These are phyloP conservation scores for Drosophila siamana DNA, from an alignment of 2,888 invertebrate species.

Conservation along the genomic window DNA sequence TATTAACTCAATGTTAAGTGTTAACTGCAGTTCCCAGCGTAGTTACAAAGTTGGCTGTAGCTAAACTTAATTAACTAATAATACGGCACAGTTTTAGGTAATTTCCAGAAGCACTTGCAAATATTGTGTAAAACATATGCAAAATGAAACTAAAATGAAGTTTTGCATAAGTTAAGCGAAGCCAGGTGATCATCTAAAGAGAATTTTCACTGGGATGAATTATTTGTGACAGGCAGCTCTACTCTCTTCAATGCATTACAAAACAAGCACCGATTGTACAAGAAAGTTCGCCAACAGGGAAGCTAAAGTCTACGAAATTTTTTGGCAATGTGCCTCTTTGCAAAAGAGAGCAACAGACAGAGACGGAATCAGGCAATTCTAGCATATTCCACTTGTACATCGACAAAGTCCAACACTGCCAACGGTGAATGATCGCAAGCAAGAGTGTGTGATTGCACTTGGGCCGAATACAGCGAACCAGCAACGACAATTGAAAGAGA, in stretches of 20 bases:
- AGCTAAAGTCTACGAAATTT: constrained; percentile 25
- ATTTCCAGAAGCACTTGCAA: constrained; percentile 2
- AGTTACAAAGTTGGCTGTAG: constrained; percentile 8
- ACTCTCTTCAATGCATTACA: neutral
- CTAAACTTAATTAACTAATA: constrained; percentile 26
- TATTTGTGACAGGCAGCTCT: neutral
- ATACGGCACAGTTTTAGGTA: neutral
- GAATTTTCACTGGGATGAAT: neutral
- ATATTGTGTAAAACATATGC: neutral
- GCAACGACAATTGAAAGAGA: constrained; percentile 25
- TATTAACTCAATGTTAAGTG: constrained; percentile 59
- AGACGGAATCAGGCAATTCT: constrained; percentile 28
- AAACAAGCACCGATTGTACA: neutral
- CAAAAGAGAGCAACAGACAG: neutral
- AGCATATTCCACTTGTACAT: constrained; percentile 46
- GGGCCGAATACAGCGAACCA: constrained; percentile 1
- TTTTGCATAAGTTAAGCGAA: neutral
- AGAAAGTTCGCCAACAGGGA: constrained; percentile 32
- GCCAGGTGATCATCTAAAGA: neutral
- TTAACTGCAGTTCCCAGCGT: constrained; percentile 40
- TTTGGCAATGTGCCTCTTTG: constrained; percentile 35
- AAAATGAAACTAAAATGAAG: neutral
- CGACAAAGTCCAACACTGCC: constrained; percentile 39
- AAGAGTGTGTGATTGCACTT: constrained; percentile 1
- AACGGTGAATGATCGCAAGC: constrained; percentile 45